Evolutionary conservation across 2,888 invertebrate genomes (phyloP).

Genomic region (Ochlodes sylvanus): DNA sequence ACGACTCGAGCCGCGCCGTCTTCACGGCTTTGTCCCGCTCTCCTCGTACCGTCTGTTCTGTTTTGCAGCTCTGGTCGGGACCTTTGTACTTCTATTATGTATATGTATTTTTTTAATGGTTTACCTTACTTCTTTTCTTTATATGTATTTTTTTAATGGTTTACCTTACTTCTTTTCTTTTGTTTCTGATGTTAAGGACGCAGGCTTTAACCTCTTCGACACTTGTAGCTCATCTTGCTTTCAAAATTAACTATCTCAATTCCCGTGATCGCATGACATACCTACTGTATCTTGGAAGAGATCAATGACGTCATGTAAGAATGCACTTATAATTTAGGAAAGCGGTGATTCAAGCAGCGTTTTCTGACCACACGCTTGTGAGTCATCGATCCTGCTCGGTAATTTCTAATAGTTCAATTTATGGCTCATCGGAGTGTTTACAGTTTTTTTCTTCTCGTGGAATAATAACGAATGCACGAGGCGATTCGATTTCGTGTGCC

Average conservation of each 20-base stretch:
- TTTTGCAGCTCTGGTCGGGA: constrained; percentile 44
- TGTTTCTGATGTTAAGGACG: no score
- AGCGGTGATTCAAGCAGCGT: constrained; percentile 49
- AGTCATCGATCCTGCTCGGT: constrained; percentile 48
- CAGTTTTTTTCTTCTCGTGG: constrained; percentile 19
- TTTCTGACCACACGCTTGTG: constrained; percentile 28
- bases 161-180: no score
- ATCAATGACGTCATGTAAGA: constrained; percentile 41
- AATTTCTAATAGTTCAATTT: constrained; percentile 45
- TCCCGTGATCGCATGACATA: not conserved
- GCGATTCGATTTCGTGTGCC: constrained; percentile 28
- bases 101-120: not conserved
- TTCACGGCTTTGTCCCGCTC: constrained; percentile 75
- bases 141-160: not conserved
- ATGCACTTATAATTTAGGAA: constrained; percentile 45
- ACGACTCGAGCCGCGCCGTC: constrained; percentile 71
- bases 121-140: constrained; percentile 13
- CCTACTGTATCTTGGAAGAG: not conserved
- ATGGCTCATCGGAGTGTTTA: constrained; percentile 24
- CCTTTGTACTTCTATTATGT: constrained; percentile 47
- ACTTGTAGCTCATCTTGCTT: no score
- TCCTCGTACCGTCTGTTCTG: constrained; percentile 51
- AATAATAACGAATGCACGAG: constrained; percentile 19
- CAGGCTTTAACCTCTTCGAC: no score
- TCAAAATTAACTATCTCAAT: no score